Evolutionary conservation across 2,113 vertebrate species (phyloP).

Genomic region (Aleadryas rufinucha): DNA sequence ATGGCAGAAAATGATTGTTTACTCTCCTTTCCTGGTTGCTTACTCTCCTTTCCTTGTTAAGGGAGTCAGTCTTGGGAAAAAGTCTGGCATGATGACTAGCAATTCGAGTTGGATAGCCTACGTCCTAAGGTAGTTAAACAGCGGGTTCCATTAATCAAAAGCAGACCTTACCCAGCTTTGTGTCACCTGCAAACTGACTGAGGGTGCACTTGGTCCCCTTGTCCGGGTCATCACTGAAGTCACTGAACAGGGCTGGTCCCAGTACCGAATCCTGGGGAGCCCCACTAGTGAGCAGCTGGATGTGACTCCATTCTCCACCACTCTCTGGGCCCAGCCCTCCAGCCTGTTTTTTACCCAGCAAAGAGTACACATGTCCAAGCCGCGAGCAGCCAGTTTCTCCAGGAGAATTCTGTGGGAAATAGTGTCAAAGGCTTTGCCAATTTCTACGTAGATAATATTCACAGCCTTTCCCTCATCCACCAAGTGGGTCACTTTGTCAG

Average conservation of each 20-base stretch:
- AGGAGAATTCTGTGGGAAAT: neutral
- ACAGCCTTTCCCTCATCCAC: neutral
- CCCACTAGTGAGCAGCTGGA: neutral
- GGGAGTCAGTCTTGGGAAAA: neutral
- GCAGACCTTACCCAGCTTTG: neutral
- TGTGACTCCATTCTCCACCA: neutral
- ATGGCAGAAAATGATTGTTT: neutral
- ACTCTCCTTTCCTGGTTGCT: neutral
- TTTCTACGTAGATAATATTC: neutral
- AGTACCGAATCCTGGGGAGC: neutral
- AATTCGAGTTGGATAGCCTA: neutral
- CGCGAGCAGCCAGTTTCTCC: neutral
- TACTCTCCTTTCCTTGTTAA: neutral
- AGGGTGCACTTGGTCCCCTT: neutral
- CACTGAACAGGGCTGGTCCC: neutral
- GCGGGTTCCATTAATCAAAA: neutral
- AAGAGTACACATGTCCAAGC: neutral
- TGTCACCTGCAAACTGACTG: neutral
- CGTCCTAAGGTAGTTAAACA: neutral
- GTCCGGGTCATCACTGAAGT: neutral
- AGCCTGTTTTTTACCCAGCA: neutral
- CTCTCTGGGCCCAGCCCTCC: neutral
- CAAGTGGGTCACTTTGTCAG: neutral
- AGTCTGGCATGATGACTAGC: neutral
- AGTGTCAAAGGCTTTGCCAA: neutral